phyloP scores from a whole-genome alignment of 2,113 vertebrate genomes.

The Gobio gobio region DNA sequence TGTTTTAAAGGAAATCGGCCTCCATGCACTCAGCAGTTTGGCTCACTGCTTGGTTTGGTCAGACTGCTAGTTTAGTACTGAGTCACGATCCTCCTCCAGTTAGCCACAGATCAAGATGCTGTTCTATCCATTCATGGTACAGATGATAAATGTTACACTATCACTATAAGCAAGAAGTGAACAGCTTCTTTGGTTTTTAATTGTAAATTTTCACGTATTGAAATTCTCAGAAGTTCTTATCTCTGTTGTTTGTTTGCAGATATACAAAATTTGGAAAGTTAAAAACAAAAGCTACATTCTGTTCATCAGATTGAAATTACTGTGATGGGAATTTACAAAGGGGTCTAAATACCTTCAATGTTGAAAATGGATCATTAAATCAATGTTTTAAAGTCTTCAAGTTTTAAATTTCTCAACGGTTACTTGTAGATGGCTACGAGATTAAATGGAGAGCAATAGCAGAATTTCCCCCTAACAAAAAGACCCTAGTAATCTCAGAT shows the following conservation, averaged over 20 bases:
- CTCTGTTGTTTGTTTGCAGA: not conserved
- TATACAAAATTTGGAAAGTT: not conserved
- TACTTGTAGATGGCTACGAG: too few species aligned
- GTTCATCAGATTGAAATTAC: not conserved
- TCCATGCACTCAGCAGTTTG: conserved; percentile 23
- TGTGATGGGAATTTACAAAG: not conserved
- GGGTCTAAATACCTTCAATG: not conserved
- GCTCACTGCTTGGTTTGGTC: conserved; percentile 18
- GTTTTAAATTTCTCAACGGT: too few species aligned
- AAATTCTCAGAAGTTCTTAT: conserved; percentile 20
- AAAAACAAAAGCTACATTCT: not conserved
- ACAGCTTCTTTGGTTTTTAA: not conserved
- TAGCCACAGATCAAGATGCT: conserved; percentile 34
- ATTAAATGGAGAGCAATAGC: too few species aligned
- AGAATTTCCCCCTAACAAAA: too few species aligned
- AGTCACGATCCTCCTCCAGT: conserved; percentile 41
- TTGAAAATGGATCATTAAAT: not conserved
- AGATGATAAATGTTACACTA: conserved; percentile 23
- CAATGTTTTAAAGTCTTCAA: not conserved
- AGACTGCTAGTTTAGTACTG: conserved; percentile 36
- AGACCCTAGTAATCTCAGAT: too few species aligned
- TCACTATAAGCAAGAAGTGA: not conserved
- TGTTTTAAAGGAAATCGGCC: conserved; percentile 4
- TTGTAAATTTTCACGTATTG: not conserved
- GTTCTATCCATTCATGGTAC: conserved; percentile 1